Evolutionary conservation across 2,888 invertebrate species (phyloP).

Genomic region (Zootermopsis nevadensis): DNA sequence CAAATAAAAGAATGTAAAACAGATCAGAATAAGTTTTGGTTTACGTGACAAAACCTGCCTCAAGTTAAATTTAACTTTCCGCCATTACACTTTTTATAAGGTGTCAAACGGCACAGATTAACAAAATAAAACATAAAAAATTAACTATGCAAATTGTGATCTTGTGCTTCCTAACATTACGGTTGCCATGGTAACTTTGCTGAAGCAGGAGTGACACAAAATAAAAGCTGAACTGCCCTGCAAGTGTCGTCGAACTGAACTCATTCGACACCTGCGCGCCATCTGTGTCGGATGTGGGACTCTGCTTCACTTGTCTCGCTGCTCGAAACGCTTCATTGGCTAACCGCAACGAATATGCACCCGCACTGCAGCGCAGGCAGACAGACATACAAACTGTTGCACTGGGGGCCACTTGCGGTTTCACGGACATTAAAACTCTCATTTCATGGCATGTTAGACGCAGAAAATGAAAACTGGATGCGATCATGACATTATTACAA

Average conservation of each 20-base stretch:
- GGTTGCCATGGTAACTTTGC: not conserved
- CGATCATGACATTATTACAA: not conserved
- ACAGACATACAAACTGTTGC: not conserved
- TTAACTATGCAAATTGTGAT: too few species aligned
- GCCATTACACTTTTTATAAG: too few species aligned
- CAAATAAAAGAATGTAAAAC: too few species aligned
- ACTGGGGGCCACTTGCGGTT: conserved; percentile 2
- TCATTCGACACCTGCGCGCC: not conserved
- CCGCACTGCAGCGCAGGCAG: not conserved
- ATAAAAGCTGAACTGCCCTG: too few species aligned
- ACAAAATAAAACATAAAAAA: too few species aligned
- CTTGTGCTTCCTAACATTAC: too few species aligned
- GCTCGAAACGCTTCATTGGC: conserved; percentile 24
- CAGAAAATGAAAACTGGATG: not conserved
- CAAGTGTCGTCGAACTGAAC: too few species aligned
- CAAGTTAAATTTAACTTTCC: too few species aligned
- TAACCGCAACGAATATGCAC: conserved; percentile 24
- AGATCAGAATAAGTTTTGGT: too few species aligned
- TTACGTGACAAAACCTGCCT: too few species aligned
- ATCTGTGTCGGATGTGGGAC: not conserved
- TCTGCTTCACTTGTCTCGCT: conserved; percentile 10
- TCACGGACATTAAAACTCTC: not conserved
- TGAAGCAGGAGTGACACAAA: not conserved
- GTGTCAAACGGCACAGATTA: too few species aligned
- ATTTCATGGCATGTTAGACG: conserved; percentile 10